Percentiles rank a stretch among this genome's conserved stretches.
Conservation (phyloP, 2,888 invertebrate genomes). For the Rotaria socialis region DNA sequence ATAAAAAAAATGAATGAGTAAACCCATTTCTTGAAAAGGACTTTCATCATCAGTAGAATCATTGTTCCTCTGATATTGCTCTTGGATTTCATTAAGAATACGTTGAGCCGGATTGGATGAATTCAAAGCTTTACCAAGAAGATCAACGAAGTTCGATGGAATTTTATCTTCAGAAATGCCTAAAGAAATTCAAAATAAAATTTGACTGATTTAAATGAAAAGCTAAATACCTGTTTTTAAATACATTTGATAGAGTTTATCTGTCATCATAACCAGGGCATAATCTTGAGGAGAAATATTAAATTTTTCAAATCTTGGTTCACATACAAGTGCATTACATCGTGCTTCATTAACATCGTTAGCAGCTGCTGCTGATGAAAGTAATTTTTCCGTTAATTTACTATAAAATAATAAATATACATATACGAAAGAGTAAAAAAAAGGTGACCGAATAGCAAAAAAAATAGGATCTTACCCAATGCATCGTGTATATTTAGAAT, state of each 20-base stretch:
- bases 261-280: background rate
- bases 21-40: conserved; percentile 10
- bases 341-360: conserved; percentile 17
- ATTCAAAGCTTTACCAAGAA: background rate
- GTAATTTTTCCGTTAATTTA: conserved; percentile 18
- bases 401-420: background rate
- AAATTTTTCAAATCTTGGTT: background rate
- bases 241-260: conserved; percentile 17
- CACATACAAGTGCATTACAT: conserved; percentile 10
- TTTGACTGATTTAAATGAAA: no score
- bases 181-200: no score
- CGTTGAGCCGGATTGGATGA: background rate
- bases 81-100: background rate
- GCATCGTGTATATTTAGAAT: conserved; percentile 12
- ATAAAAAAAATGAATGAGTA: conserved; percentile 22
- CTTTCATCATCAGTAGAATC: background rate
- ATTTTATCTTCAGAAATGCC: background rate
- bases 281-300: background rate
- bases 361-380: conserved; percentile 16
- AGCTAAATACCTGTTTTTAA: background rate
- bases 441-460: no score
- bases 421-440: background rate
- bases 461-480: background rate
- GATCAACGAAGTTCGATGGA: background rate
- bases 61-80: background rate